Percentiles rank a stretch among this genome's conserved stretches.
Evolutionary conservation across 2,888 invertebrate species (phyloP).

Genomic region (Troides oblongomaculatus): DNA sequence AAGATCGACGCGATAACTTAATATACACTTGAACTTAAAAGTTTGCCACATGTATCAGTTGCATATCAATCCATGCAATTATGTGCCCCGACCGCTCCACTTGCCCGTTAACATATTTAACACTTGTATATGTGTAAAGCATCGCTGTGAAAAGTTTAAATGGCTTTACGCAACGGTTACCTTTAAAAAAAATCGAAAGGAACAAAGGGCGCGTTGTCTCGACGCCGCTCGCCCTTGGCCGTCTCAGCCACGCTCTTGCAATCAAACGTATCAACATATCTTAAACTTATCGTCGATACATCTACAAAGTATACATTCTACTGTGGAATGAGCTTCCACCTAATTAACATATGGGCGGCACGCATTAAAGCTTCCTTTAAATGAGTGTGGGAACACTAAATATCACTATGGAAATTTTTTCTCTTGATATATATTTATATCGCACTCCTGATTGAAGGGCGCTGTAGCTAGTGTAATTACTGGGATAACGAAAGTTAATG

Average conservation of each 20-base stretch:
- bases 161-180: constrained; percentile 52
- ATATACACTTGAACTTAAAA: constrained; percentile 23
- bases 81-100: constrained; percentile 51
- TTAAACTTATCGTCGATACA: not conserved
- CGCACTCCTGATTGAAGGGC: too few species aligned
- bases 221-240: constrained; percentile 24
- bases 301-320: too few species aligned
- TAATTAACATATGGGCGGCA: too few species aligned
- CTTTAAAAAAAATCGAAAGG: constrained; percentile 50
- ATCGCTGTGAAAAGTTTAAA: constrained; percentile 54
- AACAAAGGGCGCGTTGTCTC: constrained; percentile 64
- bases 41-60: constrained; percentile 37
- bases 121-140: constrained; percentile 48
- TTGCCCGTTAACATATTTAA: constrained; percentile 68
- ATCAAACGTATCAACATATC: constrained; percentile 40
- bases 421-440: too few species aligned
- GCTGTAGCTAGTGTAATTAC: too few species aligned
- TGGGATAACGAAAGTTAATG: too few species aligned
- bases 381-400: too few species aligned
- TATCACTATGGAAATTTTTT: too few species aligned
- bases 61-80: constrained; percentile 67
- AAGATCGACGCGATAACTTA: constrained; percentile 19
- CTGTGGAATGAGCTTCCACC: too few species aligned
- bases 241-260: constrained; percentile 39
- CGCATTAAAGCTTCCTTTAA: too few species aligned